Evolutionary conservation across 2,888 invertebrate species (phyloP).

Genomic region (Biston betularia): DNA sequence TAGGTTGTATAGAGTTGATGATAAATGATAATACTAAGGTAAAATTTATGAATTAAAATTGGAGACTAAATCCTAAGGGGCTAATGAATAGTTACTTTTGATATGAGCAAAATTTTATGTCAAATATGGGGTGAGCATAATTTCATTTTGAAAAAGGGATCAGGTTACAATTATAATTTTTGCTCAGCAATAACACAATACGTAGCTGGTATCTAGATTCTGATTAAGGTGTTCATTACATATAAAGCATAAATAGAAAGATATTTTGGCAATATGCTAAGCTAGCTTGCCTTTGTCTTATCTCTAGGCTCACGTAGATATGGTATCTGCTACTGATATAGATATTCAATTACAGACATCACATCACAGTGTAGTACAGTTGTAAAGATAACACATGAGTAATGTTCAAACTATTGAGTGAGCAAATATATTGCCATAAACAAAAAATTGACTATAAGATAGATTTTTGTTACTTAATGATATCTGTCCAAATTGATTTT

Average conservation of each 20-base stretch:
- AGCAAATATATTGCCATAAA: slow-evolving; percentile 63
- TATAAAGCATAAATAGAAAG: slow-evolving; percentile 50
- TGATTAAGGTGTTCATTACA: slow-evolving; percentile 38
- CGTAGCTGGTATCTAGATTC: slow-evolving; percentile 32
- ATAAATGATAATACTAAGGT: slow-evolving; percentile 6
- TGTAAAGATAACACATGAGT: slow-evolving; percentile 37
- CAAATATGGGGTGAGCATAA: slow-evolving; percentile 15
- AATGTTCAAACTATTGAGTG: slow-evolving; percentile 36
- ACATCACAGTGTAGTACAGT: slow-evolving; percentile 54
- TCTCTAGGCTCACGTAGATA: slow-evolving; percentile 66
- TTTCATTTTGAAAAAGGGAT: slow-evolving; percentile 20
- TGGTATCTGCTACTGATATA: slow-evolving; percentile 70
- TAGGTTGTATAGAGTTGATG: slow-evolving; percentile 4
- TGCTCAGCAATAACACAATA: slow-evolving; percentile 37
- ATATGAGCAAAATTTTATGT: slow-evolving; percentile 19
- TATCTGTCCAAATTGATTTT: slow-evolving; percentile 62
- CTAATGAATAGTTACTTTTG: slow-evolving; percentile 20
- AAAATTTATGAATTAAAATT: slow-evolving; percentile 13
- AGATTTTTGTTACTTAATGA: slow-evolving; percentile 61
- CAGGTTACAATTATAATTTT: slow-evolving; percentile 24
- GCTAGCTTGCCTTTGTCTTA: slow-evolving; percentile 62
- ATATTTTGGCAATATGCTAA: slow-evolving; percentile 60
- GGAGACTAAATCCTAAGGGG: not conserved
- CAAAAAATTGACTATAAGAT: slow-evolving; percentile 36
- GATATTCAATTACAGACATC: slow-evolving; percentile 63